Conservation (phyloP, 1,140 invertebrate genomes). For the Meloidogyne hapla region DNA sequence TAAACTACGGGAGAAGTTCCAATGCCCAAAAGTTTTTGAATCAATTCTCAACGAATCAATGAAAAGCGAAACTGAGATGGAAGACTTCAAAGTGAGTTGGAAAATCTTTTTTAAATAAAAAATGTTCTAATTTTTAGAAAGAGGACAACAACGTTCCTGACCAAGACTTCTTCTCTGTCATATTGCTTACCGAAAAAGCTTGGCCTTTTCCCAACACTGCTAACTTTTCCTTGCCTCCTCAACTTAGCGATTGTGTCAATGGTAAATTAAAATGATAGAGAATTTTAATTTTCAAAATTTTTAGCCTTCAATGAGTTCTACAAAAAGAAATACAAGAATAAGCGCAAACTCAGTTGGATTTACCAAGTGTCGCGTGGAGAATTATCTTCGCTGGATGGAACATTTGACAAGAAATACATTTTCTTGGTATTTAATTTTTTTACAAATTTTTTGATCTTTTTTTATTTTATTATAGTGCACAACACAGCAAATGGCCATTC, state of each 20-base stretch:
- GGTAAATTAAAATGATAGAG: neutral
- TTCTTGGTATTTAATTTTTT: neutral
- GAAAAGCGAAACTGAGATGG: neutral
- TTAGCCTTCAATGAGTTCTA: neutral
- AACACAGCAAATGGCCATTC: conserved; percentile 1
- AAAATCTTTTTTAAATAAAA: neutral
- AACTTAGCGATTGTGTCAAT: neutral
- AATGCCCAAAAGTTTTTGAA: neutral
- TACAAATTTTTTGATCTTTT: too few species aligned
- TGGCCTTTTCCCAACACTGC: neutral
- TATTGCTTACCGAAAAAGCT: neutral
- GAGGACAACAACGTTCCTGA: neutral
- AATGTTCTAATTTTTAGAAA: neutral
- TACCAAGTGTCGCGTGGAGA: neutral
- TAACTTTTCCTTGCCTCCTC: neutral
- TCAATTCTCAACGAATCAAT: neutral
- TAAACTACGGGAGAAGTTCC: neutral
- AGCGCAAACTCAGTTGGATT: neutral
- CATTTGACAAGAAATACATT: neutral
- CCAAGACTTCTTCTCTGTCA: neutral
- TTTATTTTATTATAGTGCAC: neutral
- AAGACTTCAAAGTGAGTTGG: neutral
- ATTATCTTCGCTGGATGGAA: neutral
- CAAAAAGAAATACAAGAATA: neutral
- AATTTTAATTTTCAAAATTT: neutral